phyloP scores from a whole-genome alignment of 1,140 invertebrate genomes.

The Drosophila novamexicana region DNA sequence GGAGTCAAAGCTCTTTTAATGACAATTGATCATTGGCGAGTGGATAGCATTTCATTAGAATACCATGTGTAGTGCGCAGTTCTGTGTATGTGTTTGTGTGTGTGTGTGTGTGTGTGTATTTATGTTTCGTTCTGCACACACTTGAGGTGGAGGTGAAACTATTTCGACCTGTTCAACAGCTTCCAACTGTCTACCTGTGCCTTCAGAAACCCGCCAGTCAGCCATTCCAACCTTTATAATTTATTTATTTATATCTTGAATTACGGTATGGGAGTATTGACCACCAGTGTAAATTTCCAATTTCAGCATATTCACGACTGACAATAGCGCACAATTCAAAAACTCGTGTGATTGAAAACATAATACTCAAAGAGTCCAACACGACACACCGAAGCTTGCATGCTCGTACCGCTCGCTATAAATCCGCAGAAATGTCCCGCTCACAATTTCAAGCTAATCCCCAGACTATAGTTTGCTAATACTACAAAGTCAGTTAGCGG shows the following conservation, averaged over 20 bases:
- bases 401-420: neutral
- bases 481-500: too few relatives aligned
- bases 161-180: conserved; percentile 83
- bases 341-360: conserved; percentile 77
- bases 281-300: conserved; percentile 82
- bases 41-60: conserved; percentile 84
- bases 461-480: too few relatives aligned
- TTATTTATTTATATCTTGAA: conserved; percentile 83
- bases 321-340: conserved; percentile 77
- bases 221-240: conserved; percentile 76
- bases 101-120: conserved; percentile 27
- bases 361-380: conserved; percentile 53
- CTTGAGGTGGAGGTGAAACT: conserved; percentile 81
- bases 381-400: conserved; percentile 8
- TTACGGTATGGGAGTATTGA: conserved; percentile 84
- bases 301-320: conserved; percentile 82
- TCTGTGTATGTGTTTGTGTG: conserved; percentile 19
- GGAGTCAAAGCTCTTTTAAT: conserved; percentile 84
- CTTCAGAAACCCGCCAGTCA: conserved; percentile 73
- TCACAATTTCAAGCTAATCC: too few relatives aligned
- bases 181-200: conserved; percentile 73
- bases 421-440: neutral
- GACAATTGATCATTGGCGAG: conserved; percentile 84
- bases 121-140: conserved; percentile 73
- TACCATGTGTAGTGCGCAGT: conserved; percentile 68